Evolutionary conservation across 2,888 invertebrate species (phyloP), one percentile per base, ranked within the genome.

Genomic region (Flabesymbios commensalis): DNA sequence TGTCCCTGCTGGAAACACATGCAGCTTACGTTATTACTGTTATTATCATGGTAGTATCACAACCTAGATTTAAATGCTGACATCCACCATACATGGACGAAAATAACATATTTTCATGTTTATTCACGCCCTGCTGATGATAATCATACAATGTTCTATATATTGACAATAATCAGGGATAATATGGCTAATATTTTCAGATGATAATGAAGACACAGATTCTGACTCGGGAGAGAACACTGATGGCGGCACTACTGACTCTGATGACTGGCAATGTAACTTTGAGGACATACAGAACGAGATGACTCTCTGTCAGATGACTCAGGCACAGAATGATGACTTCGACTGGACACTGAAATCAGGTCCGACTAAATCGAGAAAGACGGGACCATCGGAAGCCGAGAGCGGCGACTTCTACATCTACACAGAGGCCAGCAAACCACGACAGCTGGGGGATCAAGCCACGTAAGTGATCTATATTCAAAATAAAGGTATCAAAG

Each of bases 341-440:
- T 80, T 79, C 71, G 79, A 69, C 61, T 81, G 81, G 80, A 70
- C 75, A 51, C 64, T 78, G 63, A 68, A 62, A 31, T 19, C 26
- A 7, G 69, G 62, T 10, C 56, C 53, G 3, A 69, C 69, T 0
- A 65, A 62, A 1, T 66, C 68, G 7, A 52, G 52, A 22, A 42
- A 57, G 31, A 70, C 70, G 10, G 70, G 70, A 10, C 70, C 70
- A 2, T 45, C 42, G 19, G 1, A 24, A n/a, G 68, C 70, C 2
- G 58, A 55, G 42, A 60, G 53, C 22, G 68, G 68, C 14, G 10
- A 51, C 17, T 67, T 58, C 74, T 94, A 91, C 79, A 88, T 94
- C 87, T 90, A 90, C 72, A 88, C 93, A 65, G 93, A 94, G 76
- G 88, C 91, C 19, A 88, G 90, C 0, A 85, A 87, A 0, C 83